A percentile compares a stretch with the other conserved stretches of the same genome.
phyloP scores from a whole-genome alignment of 2,797 vertebrate genomes.

The Fundulus diaphanus region DNA sequence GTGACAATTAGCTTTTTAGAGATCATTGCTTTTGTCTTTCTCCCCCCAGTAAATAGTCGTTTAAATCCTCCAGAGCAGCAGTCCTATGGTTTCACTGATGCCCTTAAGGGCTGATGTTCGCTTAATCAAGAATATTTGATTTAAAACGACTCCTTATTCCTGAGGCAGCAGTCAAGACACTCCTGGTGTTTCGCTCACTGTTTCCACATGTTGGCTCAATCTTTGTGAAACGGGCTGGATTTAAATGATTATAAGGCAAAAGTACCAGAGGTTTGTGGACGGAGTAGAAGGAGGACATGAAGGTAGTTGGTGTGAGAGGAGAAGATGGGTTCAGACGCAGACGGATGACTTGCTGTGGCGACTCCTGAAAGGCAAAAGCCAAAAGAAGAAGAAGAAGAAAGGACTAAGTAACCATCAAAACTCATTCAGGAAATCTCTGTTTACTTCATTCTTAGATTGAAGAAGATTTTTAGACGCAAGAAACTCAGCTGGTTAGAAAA shows the following conservation, averaged over 20 bases:
- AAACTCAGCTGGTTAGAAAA: not conserved
- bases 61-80: not conserved
- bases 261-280: no score
- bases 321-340: no score
- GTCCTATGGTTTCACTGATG: not conserved
- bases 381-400: no score
- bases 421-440: not conserved
- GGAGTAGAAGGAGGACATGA: no score
- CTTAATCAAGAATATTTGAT: not conserved
- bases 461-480: not conserved
- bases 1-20: not conserved
- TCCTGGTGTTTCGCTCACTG: not conserved
- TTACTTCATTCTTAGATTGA: not conserved
- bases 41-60: not conserved
- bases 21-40: not conserved
- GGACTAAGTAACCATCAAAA: not conserved
- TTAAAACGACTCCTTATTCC: not conserved
- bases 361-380: no score
- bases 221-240: not conserved
- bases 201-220: not conserved
- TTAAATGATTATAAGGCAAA: not conserved
- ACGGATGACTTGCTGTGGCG: no score
- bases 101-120: not conserved
- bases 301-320: no score
- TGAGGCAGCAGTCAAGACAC: not conserved